Conservation (phyloP, 2,888 invertebrate species). For the Macroteleia sp. region DNA sequence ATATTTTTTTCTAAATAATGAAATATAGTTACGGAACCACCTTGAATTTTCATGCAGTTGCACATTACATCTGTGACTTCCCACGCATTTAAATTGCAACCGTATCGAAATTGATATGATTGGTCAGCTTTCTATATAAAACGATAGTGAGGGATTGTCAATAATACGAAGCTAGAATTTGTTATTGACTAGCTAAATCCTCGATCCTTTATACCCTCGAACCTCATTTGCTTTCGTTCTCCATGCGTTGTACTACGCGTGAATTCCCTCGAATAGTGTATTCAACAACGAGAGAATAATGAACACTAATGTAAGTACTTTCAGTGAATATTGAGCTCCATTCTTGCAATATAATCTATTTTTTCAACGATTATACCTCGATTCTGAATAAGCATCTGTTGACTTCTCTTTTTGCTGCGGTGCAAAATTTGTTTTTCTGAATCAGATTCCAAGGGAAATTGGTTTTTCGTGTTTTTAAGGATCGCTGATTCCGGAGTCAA, state of each 20-base stretch:
- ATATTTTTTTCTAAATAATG: too few relatives aligned
- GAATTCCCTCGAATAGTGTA: slow-evolving; percentile 33
- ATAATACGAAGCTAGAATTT: slow-evolving; percentile 72
- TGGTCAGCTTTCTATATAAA: too few relatives aligned
- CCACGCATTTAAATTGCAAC: too few relatives aligned
- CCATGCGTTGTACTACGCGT: slow-evolving; percentile 12
- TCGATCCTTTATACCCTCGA: background rate
- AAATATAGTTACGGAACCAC: too few relatives aligned
- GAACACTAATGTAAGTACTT: slow-evolving; percentile 68
- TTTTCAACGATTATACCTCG: background rate
- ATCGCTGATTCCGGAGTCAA: slow-evolving; percentile 30
- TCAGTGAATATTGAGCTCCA: slow-evolving; percentile 38
- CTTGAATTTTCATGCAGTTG: too few relatives aligned
- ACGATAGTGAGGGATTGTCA: too few relatives aligned
- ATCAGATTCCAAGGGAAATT: slow-evolving; percentile 40
- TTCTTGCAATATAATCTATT: background rate
- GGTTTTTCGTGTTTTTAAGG: slow-evolving; percentile 35
- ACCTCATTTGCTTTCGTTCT: slow-evolving; percentile 12
- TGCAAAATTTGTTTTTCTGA: slow-evolving; percentile 11
- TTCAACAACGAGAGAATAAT: slow-evolving; percentile 74
- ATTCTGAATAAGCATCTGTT: background rate
- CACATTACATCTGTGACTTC: too few relatives aligned
- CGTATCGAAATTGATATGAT: too few relatives aligned
- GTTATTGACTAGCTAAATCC: slow-evolving; percentile 62
- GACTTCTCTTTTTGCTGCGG: background rate